These are phyloP conservation scores for Manacus vitellinus DNA, from an alignment of 2,113 vertebrate genomes.

Conservation along the genomic window DNA sequence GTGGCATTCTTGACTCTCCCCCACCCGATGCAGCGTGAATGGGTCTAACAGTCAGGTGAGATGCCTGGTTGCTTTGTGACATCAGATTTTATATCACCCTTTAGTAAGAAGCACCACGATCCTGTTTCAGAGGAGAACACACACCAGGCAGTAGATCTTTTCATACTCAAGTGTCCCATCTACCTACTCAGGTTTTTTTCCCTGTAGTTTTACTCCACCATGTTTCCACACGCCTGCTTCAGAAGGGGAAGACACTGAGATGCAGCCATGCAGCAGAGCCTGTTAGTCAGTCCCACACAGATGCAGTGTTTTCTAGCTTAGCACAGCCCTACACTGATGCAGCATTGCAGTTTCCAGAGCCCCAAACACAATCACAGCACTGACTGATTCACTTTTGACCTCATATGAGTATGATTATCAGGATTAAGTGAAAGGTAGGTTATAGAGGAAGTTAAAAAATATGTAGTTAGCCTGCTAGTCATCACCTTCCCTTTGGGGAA, in stretches of 20 bases:
- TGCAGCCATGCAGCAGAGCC: neutral
- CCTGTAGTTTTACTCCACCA: neutral
- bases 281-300: neutral
- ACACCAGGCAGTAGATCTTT: neutral
- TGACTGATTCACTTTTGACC: neutral
- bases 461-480: neutral
- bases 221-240: neutral
- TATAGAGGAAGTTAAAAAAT: neutral
- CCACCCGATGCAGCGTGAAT: neutral
- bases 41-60: neutral
- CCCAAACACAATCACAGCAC: neutral
- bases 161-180: neutral
- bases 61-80: neutral
- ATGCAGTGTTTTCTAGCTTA: neutral
- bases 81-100: neutral
- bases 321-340: neutral
- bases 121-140: neutral
- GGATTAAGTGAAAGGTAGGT: neutral
- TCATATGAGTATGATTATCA: neutral
- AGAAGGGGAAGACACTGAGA: neutral
- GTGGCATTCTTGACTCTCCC: neutral
- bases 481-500: neutral
- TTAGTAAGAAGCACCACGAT: neutral
- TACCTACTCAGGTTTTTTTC: neutral
- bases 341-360: neutral